phyloP scores from a whole-genome alignment of 2,888 invertebrate genomes.

The Mellilla xanthometata region DNA sequence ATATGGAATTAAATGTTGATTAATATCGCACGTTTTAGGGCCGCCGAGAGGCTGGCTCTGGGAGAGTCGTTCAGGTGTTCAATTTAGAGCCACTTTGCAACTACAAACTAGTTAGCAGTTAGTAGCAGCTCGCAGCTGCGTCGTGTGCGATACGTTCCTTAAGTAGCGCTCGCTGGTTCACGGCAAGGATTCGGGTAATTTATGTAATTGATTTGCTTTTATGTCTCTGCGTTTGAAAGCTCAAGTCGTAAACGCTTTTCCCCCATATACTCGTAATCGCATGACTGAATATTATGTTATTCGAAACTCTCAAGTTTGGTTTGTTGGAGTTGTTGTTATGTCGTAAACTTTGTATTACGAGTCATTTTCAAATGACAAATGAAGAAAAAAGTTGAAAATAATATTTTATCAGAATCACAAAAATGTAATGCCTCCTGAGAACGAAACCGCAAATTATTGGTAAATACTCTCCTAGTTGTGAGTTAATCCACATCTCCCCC shows the following conservation, averaged over 20 bases:
- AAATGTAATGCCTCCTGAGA: no score
- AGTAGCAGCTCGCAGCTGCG: conserved; percentile 50
- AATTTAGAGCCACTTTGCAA: conserved; percentile 65
- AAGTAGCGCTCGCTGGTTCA: conserved; percentile 44
- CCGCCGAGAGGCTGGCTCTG: conserved; percentile 40
- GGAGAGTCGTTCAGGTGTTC: conserved; percentile 62
- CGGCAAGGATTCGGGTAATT: conserved; percentile 39
- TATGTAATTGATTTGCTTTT: conserved; percentile 36
- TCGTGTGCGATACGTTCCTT: conserved; percentile 41
- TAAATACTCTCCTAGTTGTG: conserved; percentile 6
- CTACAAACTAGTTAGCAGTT: conserved; percentile 69
- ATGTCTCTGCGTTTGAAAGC: conserved; percentile 11
- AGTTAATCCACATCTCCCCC: conserved; percentile 22
- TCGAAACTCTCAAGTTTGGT: no score
- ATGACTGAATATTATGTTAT: no score
- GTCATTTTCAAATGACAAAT: no score
- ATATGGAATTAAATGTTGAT: conserved; percentile 78
- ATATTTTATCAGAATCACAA: no score
- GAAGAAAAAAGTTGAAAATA: no score
- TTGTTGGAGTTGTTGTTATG: no score
- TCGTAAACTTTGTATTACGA: no score
- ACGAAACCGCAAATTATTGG: background rate
- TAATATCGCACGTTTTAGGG: conserved; percentile 67
- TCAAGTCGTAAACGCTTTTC: conserved; percentile 7
- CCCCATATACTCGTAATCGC: conserved; percentile 1